These are phyloP conservation scores for Sciaenops ocellatus DNA, from an alignment of 2,797 vertebrate species.

Conservation along the genomic window DNA sequence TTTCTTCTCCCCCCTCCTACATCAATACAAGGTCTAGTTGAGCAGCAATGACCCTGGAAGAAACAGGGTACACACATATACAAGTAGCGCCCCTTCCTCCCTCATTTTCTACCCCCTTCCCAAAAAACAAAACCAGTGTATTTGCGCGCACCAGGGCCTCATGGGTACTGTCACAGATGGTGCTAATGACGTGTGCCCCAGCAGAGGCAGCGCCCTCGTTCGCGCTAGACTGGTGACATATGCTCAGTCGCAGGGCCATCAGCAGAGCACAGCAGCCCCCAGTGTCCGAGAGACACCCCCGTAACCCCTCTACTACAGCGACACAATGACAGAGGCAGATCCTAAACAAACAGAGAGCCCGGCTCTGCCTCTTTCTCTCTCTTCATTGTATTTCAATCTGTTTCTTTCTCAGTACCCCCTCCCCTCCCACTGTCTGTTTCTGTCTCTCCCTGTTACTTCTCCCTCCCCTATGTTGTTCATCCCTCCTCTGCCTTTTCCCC, in stretches of 20 bases:
- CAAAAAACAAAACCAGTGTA: conserved; percentile 59
- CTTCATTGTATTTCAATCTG: conserved; percentile 79
- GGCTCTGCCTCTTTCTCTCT: conserved; percentile 63
- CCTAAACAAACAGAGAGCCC: conserved; percentile 76
- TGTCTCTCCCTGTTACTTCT: conserved; percentile 77
- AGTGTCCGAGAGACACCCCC: conserved; percentile 72
- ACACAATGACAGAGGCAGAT: conserved; percentile 76
- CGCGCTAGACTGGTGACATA: conserved; percentile 84
- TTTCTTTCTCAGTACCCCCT: conserved; percentile 62
- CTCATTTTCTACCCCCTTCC: conserved; percentile 47
- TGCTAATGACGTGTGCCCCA: conserved; percentile 82
- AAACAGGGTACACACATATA: conserved; percentile 35
- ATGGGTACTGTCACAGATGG: conserved; percentile 85
- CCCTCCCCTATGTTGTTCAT: conserved; percentile 72
- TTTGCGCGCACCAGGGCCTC: conserved; percentile 73
- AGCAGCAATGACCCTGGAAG: conserved; percentile 65
- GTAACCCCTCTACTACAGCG: conserved; percentile 61
- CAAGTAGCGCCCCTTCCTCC: conserved; percentile 29
- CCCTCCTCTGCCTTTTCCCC: conserved; percentile 74
- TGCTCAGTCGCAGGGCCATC: conserved; percentile 81
- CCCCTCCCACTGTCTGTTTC: conserved; percentile 64
- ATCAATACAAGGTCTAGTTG: conserved; percentile 52
- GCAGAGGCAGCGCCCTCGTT: conserved; percentile 77
- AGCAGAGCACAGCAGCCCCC: conserved; percentile 70
- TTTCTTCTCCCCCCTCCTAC: background rate